Percentiles rank a stretch among this genome's conserved stretches.
Evolutionary conservation across 2,888 invertebrate genomes (phyloP).

Genomic region (Nemotelus nigrinus): DNA sequence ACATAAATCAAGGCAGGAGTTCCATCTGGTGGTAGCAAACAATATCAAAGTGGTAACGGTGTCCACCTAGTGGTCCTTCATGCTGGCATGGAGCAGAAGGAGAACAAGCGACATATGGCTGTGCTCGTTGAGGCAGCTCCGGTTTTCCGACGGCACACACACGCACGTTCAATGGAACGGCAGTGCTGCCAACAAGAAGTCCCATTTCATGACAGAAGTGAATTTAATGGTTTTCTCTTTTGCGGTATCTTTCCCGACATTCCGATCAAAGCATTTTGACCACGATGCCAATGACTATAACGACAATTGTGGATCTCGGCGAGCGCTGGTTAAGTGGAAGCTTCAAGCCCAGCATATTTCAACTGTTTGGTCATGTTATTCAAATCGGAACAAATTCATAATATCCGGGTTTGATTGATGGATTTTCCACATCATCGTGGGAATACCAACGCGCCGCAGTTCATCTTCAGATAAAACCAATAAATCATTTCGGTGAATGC

Average conservation of each 20-base stretch:
- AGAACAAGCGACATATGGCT: background rate
- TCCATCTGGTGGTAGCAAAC: constrained; percentile 9
- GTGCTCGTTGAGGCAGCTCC: background rate
- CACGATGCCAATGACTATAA: background rate
- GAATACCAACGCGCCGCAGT: constrained; percentile 42
- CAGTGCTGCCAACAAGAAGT: background rate
- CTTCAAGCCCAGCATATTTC: constrained; percentile 29
- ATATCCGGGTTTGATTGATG: constrained; percentile 47
- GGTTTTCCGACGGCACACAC: background rate
- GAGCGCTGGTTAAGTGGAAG: constrained; percentile 4
- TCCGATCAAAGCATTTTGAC: constrained; percentile 23
- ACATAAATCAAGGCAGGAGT: constrained; percentile 27
- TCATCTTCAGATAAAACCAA: constrained; percentile 33
- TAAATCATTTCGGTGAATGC: constrained; percentile 38
- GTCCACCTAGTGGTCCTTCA: background rate
- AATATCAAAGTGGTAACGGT: constrained; percentile 3
- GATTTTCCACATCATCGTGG: constrained; percentile 48
- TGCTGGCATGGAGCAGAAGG: constrained; percentile 11
- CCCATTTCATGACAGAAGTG: constrained; percentile 8
- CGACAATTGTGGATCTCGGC: background rate
- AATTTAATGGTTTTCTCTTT: constrained; percentile 10
- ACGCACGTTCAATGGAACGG: background rate
- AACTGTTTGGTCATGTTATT: constrained; percentile 37
- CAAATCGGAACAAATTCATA: constrained; percentile 46
- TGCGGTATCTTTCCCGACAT: constrained; percentile 18